A percentile compares a stretch with the other conserved stretches of the same genome.
Conservation (phyloP, 2,113 vertebrate genomes). For the Centrocercus urophasianus region DNA sequence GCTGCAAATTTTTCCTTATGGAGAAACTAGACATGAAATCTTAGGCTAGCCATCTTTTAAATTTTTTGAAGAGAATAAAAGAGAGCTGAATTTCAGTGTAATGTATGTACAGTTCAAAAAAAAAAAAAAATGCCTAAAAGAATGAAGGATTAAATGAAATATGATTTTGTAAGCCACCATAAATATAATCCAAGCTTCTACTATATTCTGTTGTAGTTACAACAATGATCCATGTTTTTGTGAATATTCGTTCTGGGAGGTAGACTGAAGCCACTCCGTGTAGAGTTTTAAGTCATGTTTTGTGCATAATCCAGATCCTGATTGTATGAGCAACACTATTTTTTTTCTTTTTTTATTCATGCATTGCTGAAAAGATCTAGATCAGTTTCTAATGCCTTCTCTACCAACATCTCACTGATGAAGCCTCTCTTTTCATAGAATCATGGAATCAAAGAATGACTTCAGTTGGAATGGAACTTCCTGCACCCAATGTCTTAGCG, state of each 20-base stretch:
- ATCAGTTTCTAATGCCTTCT: background rate
- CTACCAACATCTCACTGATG: background rate
- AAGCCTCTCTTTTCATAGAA: background rate
- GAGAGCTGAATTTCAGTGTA: background rate
- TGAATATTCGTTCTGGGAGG: background rate
- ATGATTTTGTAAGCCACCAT: background rate
- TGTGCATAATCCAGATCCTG: background rate
- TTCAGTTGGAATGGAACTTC: background rate
- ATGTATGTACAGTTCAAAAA: background rate
- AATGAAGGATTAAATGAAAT: background rate
- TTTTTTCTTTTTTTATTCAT: background rate
- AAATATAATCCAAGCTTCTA: background rate
- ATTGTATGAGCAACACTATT: background rate
- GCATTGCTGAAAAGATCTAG: background rate
- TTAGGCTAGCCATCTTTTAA: background rate
- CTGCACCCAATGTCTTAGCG: rapidly evolving
- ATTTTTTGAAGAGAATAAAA: background rate
- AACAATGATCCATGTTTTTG: background rate
- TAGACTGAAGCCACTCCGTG: background rate
- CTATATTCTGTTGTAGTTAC: background rate
- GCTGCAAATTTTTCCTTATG: background rate
- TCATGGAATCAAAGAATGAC: no score
- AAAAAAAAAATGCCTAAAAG: background rate
- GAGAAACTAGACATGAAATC: background rate
- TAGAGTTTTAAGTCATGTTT: background rate